Base-by-base conservation (phyloP, 2,113 vertebrate genomes). In the Ammodytes marinus region DNA sequence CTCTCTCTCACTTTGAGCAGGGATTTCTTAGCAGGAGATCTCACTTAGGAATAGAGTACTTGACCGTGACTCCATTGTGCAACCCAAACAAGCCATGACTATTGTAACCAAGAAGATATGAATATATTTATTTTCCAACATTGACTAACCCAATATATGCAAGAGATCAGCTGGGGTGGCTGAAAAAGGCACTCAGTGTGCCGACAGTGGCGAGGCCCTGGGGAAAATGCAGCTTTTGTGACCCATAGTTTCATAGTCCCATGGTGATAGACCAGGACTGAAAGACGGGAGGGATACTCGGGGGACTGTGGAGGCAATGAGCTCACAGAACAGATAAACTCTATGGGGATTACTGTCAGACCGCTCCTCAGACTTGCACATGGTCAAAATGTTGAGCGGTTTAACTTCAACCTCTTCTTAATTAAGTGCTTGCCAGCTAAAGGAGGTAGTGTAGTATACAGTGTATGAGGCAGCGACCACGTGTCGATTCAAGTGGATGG, bases 321-420 rank as follows among this genome's bases (percentile, higher is more conserved):
- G 80, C 83, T 86, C 82, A 84, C 10, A 60, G 86, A 89, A 88
- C 80, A 89, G 83, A 86, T 85, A 87, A 88, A 82, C 89, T 27
- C 78, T 85, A 39, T n/a, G 6, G 88, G 85, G 88, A 89, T 84
- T 88, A 85, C 79, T 70, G 74, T 91, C 71, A 71, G 55, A 60
- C 76, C n/a, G 19, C 59, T 86, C 75, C 66, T 69, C 69, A 12
- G 66, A 58, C 79, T 75, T 9, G 27, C 80, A 80, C 84, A 61
- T 66, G 69, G 77, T 74, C 76, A 54, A 83, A 87, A 78, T 68
- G 54, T 50, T 53, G 42, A 80, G 70, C 14, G 12, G 52, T 87
- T 89, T 86, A 74, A 85, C 69, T 88, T 45, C 35, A 80, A 79
- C 75, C 66, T 69, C 53, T 82, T 77, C 27, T 88, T 86, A 91